Percentiles rank a stretch among this genome's conserved stretches.
Conservation (phyloP, 2,888 invertebrate species). For the Lasioglossum malachurum region DNA sequence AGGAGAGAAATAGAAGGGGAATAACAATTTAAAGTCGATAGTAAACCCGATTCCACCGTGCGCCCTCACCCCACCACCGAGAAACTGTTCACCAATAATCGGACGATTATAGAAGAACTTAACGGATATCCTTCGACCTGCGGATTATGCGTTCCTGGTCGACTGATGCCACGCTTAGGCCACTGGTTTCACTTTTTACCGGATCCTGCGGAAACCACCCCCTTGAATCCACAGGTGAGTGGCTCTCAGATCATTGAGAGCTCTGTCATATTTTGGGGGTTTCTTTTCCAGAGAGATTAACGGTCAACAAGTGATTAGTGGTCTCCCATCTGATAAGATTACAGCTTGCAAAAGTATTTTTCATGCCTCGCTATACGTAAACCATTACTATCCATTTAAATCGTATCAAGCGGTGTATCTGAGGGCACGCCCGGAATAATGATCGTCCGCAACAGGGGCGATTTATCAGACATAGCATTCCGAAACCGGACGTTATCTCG, state of each 20-base stretch:
- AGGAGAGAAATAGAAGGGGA: slow-evolving; percentile 38
- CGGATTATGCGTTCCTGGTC: neutral
- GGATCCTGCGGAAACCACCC: neutral
- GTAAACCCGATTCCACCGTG: slow-evolving; percentile 26
- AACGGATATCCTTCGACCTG: slow-evolving; percentile 5
- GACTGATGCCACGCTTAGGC: neutral
- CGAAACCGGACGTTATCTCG: slow-evolving; percentile 57
- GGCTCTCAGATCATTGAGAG: neutral
- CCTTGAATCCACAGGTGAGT: neutral
- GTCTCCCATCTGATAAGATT: neutral
- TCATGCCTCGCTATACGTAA: slow-evolving; percentile 13
- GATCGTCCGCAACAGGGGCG: slow-evolving; percentile 57
- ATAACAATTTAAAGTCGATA: slow-evolving; percentile 57
- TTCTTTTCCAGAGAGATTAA: neutral
- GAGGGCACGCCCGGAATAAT: slow-evolving; percentile 46
- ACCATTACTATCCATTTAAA: slow-evolving; percentile 44
- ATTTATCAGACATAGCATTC: slow-evolving; percentile 65
- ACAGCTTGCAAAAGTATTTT: slow-evolving; percentile 8
- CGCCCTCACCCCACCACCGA: neutral
- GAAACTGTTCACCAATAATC: slow-evolving; percentile 40
- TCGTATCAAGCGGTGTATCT: slow-evolving; percentile 30
- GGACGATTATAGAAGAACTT: slow-evolving; percentile 36
- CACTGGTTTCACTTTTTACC: neutral
- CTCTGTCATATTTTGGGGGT: neutral
- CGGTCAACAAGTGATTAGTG: neutral